phyloP scores from a whole-genome alignment of 2,113 vertebrate species.

The Protobothrops flavoviridis region DNA sequence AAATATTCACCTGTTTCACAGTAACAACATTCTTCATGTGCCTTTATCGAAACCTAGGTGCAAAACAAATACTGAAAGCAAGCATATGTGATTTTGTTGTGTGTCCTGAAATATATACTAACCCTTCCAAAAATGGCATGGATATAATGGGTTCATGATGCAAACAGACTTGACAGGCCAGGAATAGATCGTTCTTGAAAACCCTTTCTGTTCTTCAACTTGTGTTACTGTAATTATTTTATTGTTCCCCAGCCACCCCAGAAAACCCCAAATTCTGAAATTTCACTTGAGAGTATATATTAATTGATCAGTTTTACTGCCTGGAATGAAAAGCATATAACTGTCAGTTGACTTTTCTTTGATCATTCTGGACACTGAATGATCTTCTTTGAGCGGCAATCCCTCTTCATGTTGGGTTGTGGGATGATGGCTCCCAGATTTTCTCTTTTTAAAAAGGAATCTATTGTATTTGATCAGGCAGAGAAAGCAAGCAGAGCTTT shows the following conservation, averaged over 20 bases:
- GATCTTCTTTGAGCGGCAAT: neutral
- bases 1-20: neutral
- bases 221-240: neutral
- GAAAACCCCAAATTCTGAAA: neutral
- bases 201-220: neutral
- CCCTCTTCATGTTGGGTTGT: neutral
- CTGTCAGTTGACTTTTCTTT: neutral
- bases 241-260: neutral
- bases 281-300: neutral
- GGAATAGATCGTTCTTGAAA: neutral
- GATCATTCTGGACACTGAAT: neutral
- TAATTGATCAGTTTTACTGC: neutral
- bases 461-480: neutral
- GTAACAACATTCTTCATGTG: neutral
- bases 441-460: neutral
- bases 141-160: neutral
- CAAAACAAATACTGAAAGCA: neutral
- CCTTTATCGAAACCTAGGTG: neutral
- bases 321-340: neutral
- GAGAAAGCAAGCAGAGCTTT: neutral
- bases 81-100: neutral
- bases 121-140: neutral
- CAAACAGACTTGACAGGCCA: neutral
- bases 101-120: too few species aligned
- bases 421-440: neutral